phyloP scores from a whole-genome alignment of 1,140 invertebrate species.

The Globodera ellingtonae region DNA sequence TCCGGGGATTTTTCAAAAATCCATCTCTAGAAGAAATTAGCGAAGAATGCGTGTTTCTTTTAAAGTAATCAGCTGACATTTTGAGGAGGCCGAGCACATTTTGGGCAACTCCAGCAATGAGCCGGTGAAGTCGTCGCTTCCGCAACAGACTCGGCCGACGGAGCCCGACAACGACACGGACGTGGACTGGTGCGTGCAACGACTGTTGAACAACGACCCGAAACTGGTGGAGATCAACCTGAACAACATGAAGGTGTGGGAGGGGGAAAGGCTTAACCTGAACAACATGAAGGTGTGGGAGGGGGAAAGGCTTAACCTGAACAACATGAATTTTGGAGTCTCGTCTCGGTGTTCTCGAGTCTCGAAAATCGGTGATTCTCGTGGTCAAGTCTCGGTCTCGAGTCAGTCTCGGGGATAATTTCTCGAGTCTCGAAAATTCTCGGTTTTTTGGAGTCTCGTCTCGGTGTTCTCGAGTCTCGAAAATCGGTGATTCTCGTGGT shows the following conservation, averaged over 20 bases:
- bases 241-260: slow-evolving; percentile 65
- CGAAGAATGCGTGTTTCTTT: too few relatives aligned
- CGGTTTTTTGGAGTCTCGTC: too few relatives aligned
- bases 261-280: slow-evolving; percentile 44
- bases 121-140: slow-evolving; percentile 58
- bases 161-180: slow-evolving; percentile 69
- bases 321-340: too few relatives aligned
- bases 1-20: too few relatives aligned
- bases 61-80: not conserved
- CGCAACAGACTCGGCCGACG: slow-evolving; percentile 62
- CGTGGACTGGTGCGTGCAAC: slow-evolving; percentile 67
- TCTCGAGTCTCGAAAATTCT: too few relatives aligned
- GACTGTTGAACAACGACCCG: slow-evolving; percentile 67
- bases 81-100: slow-evolving; percentile 62
- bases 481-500: too few relatives aligned
- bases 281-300: slow-evolving; percentile 66
- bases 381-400: too few relatives aligned
- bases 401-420: too few relatives aligned
- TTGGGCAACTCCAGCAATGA: slow-evolving; percentile 52
- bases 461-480: too few relatives aligned
- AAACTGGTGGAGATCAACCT: slow-evolving; percentile 63
- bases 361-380: too few relatives aligned
- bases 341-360: too few relatives aligned
- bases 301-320: slow-evolving; percentile 59
- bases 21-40: too few relatives aligned